These are phyloP conservation scores for Aegithalos caudatus DNA, from an alignment of 2,113 vertebrate species.

Conservation along the genomic window DNA sequence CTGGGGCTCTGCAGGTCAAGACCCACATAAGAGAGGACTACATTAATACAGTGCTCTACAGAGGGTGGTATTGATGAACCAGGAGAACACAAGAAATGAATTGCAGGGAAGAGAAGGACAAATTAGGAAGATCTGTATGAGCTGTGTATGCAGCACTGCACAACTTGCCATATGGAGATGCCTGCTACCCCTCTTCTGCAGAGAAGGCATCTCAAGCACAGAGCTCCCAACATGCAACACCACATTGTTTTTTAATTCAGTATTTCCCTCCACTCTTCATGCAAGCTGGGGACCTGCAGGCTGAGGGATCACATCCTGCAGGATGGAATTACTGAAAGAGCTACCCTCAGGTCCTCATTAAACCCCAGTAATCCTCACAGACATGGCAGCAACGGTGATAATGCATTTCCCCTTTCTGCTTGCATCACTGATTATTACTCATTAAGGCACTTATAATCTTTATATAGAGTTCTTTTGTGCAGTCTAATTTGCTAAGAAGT, in stretches of 20 bases:
- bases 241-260: not conserved
- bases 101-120: not conserved
- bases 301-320: not conserved
- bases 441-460: not conserved
- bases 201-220: not conserved
- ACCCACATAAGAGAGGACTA: not conserved
- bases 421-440: not conserved
- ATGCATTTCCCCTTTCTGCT: not conserved
- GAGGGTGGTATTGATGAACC: not conserved
- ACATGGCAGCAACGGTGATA: not conserved
- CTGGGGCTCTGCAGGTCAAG: not conserved
- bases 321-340: not conserved
- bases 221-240: not conserved
- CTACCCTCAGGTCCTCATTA: not conserved
- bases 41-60: not conserved
- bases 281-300: not conserved
- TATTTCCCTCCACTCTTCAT: not conserved
- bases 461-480: not conserved
- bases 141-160: not conserved
- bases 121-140: not conserved
- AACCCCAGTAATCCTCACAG: not conserved
- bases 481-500: not conserved
- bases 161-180: not conserved
- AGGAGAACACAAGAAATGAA: not conserved
- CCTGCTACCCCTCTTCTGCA: not conserved